Evolutionary conservation across 2,888 invertebrate genomes (phyloP).

Genomic region (Platycheirus rosarum): DNA sequence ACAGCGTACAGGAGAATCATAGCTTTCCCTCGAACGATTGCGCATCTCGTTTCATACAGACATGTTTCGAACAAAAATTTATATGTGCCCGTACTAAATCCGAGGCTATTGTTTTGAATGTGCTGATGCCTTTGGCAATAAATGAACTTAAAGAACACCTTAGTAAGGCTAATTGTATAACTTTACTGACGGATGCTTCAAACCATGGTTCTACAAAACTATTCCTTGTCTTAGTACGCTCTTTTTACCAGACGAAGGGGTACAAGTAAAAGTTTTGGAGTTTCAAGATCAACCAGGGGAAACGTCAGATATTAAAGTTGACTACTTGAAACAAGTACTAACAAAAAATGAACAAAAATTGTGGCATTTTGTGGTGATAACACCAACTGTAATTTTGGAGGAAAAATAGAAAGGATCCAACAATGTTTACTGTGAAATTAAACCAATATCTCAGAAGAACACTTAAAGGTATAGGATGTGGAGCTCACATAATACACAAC

Average conservation of each 20-base stretch:
- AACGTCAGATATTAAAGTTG: constrained; percentile 8
- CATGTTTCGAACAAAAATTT: no score
- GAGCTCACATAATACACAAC: constrained; percentile 17
- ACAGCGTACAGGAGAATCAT: no score
- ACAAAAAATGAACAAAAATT: neutral
- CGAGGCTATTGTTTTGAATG: no score
- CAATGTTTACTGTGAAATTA: constrained; percentile 23
- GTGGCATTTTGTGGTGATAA: neutral
- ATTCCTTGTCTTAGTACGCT: neutral
- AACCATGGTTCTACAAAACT: neutral
- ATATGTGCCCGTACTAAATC: no score
- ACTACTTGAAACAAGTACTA: neutral
- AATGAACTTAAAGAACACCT: no score
- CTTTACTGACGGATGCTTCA: neutral
- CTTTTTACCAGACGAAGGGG: neutral
- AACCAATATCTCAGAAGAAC: constrained; percentile 21
- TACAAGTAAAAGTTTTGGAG: constrained; percentile 16
- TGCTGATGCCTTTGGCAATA: no score
- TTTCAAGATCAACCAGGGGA: constrained; percentile 19
- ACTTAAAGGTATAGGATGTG: constrained; percentile 26
- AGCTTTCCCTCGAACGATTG: no score
- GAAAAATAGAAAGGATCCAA: constrained; percentile 2
- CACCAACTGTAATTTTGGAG: neutral
- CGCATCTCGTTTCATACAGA: no score
- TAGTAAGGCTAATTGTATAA: no score